Evolutionary conservation across 2,888 invertebrate genomes (phyloP), one percentile per base, ranked within the genome.

Genomic region (Cephus pulcher): DNA sequence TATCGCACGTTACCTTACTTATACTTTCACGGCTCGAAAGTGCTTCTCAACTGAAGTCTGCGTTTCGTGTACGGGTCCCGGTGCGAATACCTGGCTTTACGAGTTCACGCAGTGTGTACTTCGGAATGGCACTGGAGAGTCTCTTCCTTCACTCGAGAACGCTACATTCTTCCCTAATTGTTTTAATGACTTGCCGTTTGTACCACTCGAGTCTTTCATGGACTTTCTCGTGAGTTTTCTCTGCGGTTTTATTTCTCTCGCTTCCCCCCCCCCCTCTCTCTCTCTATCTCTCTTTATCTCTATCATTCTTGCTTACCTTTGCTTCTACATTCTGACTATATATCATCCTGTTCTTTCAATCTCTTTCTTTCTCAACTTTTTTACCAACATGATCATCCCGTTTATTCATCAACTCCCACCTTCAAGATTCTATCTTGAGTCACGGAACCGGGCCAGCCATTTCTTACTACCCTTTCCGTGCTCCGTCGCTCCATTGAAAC

Each of bases 101-200:
- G 56, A 56, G 56, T 56, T 56, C 56, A 56, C 56, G 56, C 56
- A 56, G 23, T 56, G 23, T 23, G 56, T 56, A 56, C 2, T 56
- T 56, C 23, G 2, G 56, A 56, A 56, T 56, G 56, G 56, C 56
- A 56, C 56, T 9, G 56, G 56, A 56, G 56, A 23, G 56, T 56
- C 56, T 15, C 56, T 23, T 56, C 23, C 23, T 77, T 74, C 74
- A 73, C 37, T 23, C 56, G 23, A 56, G 40, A 70, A 69, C 15
- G 71, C 76, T 73, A 56, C 70, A 69, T 79, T 84, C 84, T 82
- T 81, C 79, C 80, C 84, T 89, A 88, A 89, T 89, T 88, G 88
- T 87, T 86, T 87, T 87, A 89, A 89, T 86, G 88, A 86, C 86
- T 84, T 82, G 78, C 80, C 82, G 81, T 82, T 83, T 79, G 76